Evolutionary conservation across 2,888 invertebrate species (phyloP).

Genomic region (Noctuana brunneofusca): DNA sequence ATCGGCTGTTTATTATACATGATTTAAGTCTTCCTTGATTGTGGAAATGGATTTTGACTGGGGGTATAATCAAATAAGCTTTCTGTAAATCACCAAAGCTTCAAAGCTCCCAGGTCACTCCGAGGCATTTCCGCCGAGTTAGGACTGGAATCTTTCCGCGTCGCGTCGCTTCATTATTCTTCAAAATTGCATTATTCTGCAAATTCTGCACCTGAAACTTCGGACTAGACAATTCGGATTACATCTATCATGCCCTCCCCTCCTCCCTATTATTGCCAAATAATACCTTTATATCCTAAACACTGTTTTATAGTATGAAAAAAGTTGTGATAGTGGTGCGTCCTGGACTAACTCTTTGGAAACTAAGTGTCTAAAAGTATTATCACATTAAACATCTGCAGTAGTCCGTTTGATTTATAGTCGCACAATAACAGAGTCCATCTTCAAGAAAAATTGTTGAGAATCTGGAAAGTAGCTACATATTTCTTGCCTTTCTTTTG

Average conservation of each 20-base stretch:
- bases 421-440: conserved; percentile 13
- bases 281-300: too few species aligned
- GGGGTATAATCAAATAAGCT: conserved; percentile 16
- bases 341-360: too few species aligned
- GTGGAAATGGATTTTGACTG: background rate
- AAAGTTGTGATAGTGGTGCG: too few species aligned
- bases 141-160: conserved; percentile 16
- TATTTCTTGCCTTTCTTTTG: background rate
- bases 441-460: conserved; percentile 10
- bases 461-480: conserved; percentile 2
- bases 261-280: too few species aligned
- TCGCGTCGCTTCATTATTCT: conserved; percentile 27
- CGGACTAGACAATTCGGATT: too few species aligned
- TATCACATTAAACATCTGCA: conserved; percentile 9
- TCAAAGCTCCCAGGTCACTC: conserved; percentile 4
- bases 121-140: conserved; percentile 19
- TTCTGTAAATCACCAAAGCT: conserved; percentile 19
- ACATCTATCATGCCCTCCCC: too few species aligned
- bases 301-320: too few species aligned
- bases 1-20: too few species aligned
- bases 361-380: too few species aligned
- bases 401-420: conserved; percentile 9
- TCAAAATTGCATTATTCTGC: conserved; percentile 31
- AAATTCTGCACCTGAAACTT: background rate
- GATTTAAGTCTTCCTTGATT: background rate